Base-by-base conservation (phyloP, 2,888 invertebrate species). In the Agrochola circellaris region DNA sequence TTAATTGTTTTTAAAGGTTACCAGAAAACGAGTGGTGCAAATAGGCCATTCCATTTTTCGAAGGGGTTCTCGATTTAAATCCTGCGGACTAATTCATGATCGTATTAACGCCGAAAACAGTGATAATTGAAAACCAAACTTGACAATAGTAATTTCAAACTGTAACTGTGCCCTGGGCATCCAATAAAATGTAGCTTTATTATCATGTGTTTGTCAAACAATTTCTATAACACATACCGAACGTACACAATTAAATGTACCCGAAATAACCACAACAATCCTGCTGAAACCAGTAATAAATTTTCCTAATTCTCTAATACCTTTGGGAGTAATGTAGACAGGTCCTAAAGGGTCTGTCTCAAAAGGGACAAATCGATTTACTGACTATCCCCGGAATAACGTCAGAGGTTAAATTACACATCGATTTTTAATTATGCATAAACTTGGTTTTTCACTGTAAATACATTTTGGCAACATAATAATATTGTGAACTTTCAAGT, bases 301-400 rank as follows among this genome's bases (percentile, higher is more conserved):
- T 86, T 74, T 77, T 48, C 60, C 58, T 81, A 74, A 83, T 83
- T 81, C 69, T 61, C 67, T 75, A 73, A 81, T 76, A 66, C 79
- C 75, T 68, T 7, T 17, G 72, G 54, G 79, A 79, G 62, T 48
- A 64, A 68, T 70, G 64, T 70, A 64, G 76, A 76, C 66, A 72
- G 77, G 62, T 75, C 42, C 51, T 48, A 58, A 72, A 78, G 51
- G 81, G 69, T 72, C 42, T 11, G n/a, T 58, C 75, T 73, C 45
- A n/a, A 58, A 67, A 61, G 77, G 76, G 74, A 60, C 67, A 78
- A 69, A 79, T 74, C 70, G 69, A 79, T 81, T 80, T 84, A 68
- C 75, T 51, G 54, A 66, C 20, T 54, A 61, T 30, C 26, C 61
- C 23, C 5, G 45, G 66, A 76, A 45, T 66, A 62, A 72, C 64